Base-by-base conservation (phyloP, 2,113 vertebrate species). In the Sarotherodon lohbergeri region DNA sequence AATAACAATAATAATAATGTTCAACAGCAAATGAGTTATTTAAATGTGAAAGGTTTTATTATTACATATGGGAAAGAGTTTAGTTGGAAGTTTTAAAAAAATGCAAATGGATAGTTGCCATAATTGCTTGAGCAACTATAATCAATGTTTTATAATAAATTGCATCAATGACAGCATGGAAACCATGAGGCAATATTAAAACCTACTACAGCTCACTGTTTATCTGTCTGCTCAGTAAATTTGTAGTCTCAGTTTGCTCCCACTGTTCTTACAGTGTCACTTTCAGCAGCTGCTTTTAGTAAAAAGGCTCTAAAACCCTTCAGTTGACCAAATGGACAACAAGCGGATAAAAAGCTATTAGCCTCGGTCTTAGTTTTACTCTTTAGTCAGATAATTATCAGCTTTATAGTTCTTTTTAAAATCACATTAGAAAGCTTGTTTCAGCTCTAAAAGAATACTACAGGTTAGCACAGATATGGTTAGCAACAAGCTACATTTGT, bases 291-390 rank as follows among this genome's bases (percentile, higher is more conserved):
- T 76, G 68, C 4, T 11, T 76, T 76, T 0, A 5, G 9, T 12
- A n/a, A 50, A 78, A 32, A 78, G 27, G 3, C 4, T 32, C 0
- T 50, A 32, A 76, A 7, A 76, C 6, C 9, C 43, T 76, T 76
- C 6, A 50, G 17, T 48, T 71, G 5, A 43, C 1, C 59, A 63
- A 63, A 63, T 34, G 32, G 32, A 63, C 17, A 63, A 63, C 32
- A 66, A 27, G 27, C 0, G 1, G 0, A 48, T 12, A 78, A 50
- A 78, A 0, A 78, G 24, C 71, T 39, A 68, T 22, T 68, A 39
- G 34, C 4, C 0, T 39, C 10, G 0, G 34, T 34, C 16, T 61
- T 32, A 0, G 32, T 66, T 66, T 66, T 66, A 39, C 34, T 66
- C 61, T 39, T 68, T 39, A 68, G 63, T 41, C 63, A 39, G 11